Evolutionary conservation across 2,888 invertebrate species (phyloP), one percentile per base, ranked within the genome.

Genomic region (Meganola albula): DNA sequence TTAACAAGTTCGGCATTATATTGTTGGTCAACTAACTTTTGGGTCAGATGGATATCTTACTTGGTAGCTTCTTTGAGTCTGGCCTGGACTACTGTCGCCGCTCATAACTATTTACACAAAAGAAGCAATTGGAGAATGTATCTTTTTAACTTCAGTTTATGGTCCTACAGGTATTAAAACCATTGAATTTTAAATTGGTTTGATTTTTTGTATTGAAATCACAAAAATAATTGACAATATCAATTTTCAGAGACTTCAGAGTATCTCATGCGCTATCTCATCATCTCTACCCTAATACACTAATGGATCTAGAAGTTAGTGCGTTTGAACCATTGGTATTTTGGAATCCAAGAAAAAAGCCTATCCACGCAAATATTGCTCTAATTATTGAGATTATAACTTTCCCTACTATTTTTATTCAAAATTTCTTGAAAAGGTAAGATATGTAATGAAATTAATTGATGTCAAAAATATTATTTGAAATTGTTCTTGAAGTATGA

Each of bases 51-150:
- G 58, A 29, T 44, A 0, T 67, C 60, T 2, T 75, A 71, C 34
- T 25, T 75, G 3, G 37, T 60, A 10, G 74, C 82, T 1, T 68
- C 90, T 2, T 24, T 89, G 0, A 63, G 88, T 1, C 63, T 94
- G 2, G 83, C 87, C 2, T 89, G 90, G 87, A 74, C 88, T 0
- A 71, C 87, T 0, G 85, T 92, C 2, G 87, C 88, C 1, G 85
- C 91, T 0, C 95, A 96, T 61, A 95, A 95, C 62, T 95, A 91
- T 61, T 90, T 94, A 44, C 95, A 95, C 63, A 89, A 88, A 58
- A 89, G 80, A 44, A 90, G 92, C 44, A 94, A 91, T 58, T 93
- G 92, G 88, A 88, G 93, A 37, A 94, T 94, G 92, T 92, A 91
- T 53, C 88, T 92, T 29, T 92, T 92, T 52, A 92, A 93, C 50